These are phyloP conservation scores for Drosophila testacea DNA, from an alignment of 2,888 invertebrate species.

Conservation along the genomic window DNA sequence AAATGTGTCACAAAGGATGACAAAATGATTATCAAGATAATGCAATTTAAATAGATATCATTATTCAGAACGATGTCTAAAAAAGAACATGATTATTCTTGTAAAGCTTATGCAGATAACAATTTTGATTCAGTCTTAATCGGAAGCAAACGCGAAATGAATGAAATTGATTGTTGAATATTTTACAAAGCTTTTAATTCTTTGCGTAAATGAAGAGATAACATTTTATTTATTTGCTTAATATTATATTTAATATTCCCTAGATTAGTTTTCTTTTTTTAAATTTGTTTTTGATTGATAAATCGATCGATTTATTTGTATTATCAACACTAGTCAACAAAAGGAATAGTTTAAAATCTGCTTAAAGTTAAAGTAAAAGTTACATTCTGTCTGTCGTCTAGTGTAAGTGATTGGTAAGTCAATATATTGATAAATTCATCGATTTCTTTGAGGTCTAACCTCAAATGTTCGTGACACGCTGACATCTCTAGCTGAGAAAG, in stretches of 20 bases:
- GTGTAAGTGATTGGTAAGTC: too few species aligned
- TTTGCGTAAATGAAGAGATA: background rate
- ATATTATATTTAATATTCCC: background rate
- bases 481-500: slow-evolving; percentile 34
- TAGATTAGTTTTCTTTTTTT: background rate
- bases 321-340: too few species aligned
- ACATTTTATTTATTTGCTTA: background rate
- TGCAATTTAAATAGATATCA: background rate
- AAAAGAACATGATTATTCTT: background rate
- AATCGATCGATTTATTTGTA: too few species aligned
- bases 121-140: background rate
- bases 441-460: background rate
- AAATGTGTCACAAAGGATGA: slow-evolving; percentile 1
- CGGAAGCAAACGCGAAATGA: background rate
- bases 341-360: too few species aligned
- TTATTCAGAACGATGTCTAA: background rate
- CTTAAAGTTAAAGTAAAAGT: too few species aligned
- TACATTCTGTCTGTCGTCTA: too few species aligned
- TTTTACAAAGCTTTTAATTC: background rate
- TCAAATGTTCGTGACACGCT: slow-evolving; percentile 25
- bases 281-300: background rate
- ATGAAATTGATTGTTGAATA: background rate
- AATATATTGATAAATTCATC: background rate
- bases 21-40: background rate
- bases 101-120: background rate